phyloP scores from a whole-genome alignment of 2,888 invertebrate species.

The Serripes groenlandicus region DNA sequence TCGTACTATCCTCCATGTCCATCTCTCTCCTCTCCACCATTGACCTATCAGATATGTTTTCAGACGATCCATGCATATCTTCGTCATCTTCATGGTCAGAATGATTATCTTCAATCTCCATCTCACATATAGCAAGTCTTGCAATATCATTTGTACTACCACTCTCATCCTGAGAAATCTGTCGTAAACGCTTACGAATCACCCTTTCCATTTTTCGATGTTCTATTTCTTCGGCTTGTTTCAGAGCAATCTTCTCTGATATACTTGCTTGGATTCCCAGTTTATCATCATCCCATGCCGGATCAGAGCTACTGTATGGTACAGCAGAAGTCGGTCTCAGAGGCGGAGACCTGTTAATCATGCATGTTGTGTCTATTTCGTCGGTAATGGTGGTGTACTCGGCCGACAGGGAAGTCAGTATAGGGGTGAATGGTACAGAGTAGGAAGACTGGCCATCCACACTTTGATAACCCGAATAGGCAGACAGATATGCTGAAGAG shows the following conservation, averaged over 20 bases:
- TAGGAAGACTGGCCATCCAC: neutral
- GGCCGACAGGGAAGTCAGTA: constrained; percentile 86
- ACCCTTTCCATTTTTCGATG: constrained; percentile 96
- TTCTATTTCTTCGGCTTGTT: constrained; percentile 96
- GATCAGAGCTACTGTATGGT: constrained; percentile 31
- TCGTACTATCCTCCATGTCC: neutral
- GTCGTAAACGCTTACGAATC: constrained; percentile 91
- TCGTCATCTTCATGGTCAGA: constrained; percentile 75
- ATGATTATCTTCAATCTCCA: constrained; percentile 68
- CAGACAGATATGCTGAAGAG: neutral
- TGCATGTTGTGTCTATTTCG: constrained; percentile 94
- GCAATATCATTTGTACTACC: constrained; percentile 84
- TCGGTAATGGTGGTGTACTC: constrained; percentile 98
- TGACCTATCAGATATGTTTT: constrained; percentile 35
- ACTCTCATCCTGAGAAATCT: constrained; percentile 86
- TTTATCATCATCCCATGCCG: constrained; percentile 55
- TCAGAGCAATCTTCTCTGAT: constrained; percentile 94
- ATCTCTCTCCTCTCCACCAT: constrained; percentile 1
- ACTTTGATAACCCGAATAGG: constrained; percentile 16
- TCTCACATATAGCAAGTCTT: constrained; percentile 79
- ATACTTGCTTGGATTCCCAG: constrained; percentile 90
- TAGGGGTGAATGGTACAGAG: constrained; percentile 70
- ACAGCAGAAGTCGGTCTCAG: constrained; percentile 80
- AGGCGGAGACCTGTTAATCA: constrained; percentile 80
- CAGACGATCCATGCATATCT: constrained; percentile 61